Conservation (phyloP, 2,888 invertebrate species). For the Fragum sueziense region DNA sequence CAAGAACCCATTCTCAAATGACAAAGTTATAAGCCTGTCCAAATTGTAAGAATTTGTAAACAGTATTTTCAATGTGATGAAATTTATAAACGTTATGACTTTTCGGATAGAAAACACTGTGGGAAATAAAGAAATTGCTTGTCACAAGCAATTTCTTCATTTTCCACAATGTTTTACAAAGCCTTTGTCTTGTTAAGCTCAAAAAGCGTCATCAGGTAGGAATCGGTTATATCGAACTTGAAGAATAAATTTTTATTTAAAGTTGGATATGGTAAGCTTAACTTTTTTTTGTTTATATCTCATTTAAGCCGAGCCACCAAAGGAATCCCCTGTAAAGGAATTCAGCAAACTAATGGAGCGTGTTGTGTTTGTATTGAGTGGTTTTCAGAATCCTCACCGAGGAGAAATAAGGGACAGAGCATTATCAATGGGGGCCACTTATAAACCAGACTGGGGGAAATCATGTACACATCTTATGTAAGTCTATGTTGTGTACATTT, state of each 20-base stretch:
- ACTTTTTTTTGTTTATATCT: too few species aligned
- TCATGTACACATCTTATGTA: constrained; percentile 92
- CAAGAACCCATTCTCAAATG: constrained; percentile 8
- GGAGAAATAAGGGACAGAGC: constrained; percentile 87
- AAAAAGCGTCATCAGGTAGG: too few species aligned
- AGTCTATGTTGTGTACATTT: too few species aligned
- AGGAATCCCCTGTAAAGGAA: constrained; percentile 63
- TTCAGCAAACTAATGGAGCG: constrained; percentile 86
- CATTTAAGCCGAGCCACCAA: constrained; percentile 72
- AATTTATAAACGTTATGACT: too few species aligned
- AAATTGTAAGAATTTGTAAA: neutral
- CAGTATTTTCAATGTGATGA: too few species aligned
- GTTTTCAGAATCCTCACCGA: constrained; percentile 92
- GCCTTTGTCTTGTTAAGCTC: neutral
- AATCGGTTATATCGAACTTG: too few species aligned
- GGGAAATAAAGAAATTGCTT: too few species aligned
- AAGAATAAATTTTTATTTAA: too few species aligned
- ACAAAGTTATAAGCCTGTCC: neutral
- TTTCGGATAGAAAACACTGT: neutral
- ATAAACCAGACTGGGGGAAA: constrained; percentile 89
- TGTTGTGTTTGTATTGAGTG: constrained; percentile 92
- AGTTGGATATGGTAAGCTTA: too few species aligned
- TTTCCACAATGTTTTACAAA: neutral
- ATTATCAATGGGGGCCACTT: constrained; percentile 90
- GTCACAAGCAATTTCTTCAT: too few species aligned